phyloP scores from a whole-genome alignment of 92 coral and sea anemone species.

The Porites cylindrica region DNA sequence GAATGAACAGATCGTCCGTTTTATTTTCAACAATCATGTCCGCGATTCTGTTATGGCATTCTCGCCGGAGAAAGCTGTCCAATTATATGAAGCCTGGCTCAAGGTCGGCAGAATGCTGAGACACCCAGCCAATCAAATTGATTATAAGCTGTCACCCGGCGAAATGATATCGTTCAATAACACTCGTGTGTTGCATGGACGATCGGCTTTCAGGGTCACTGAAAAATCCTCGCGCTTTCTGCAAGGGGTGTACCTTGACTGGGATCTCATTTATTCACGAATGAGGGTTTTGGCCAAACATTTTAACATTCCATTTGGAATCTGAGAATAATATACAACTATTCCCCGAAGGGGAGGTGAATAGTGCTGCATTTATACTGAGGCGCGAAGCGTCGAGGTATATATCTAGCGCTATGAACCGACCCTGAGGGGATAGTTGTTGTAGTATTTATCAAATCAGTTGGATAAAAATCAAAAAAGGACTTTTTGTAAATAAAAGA shows the following conservation, averaged over 20 bases:
- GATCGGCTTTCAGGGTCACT: slow-evolving; percentile 71
- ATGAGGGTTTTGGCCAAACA: slow-evolving; percentile 72
- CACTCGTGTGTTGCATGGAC: slow-evolving; percentile 86
- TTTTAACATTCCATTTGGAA: slow-evolving; percentile 59
- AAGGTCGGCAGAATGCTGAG: slow-evolving; percentile 75
- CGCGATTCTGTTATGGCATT: slow-evolving; percentile 66
- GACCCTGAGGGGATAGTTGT: no score
- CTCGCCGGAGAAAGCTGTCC: slow-evolving; percentile 66
- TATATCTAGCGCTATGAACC: no score
- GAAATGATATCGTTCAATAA: slow-evolving; percentile 85
- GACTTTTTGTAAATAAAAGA: no score
- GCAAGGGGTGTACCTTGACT: slow-evolving; percentile 81
- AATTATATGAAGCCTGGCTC: slow-evolving; percentile 70
- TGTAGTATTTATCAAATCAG: no score
- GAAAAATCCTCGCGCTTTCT: not conserved
- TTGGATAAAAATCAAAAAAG: no score
- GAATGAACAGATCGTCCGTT: slow-evolving; percentile 59
- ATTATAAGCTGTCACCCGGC: slow-evolving; percentile 80
- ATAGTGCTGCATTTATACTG: no score
- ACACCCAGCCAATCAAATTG: slow-evolving; percentile 74
- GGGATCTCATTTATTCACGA: slow-evolving; percentile 89
- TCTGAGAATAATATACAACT: no score
- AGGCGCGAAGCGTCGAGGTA: no score
- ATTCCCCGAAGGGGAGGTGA: no score
- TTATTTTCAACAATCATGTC: slow-evolving; percentile 78